Evolutionary conservation across 2,888 invertebrate species (phyloP), one percentile per base, ranked within the genome.

Genomic region (Panzeria rudis): DNA sequence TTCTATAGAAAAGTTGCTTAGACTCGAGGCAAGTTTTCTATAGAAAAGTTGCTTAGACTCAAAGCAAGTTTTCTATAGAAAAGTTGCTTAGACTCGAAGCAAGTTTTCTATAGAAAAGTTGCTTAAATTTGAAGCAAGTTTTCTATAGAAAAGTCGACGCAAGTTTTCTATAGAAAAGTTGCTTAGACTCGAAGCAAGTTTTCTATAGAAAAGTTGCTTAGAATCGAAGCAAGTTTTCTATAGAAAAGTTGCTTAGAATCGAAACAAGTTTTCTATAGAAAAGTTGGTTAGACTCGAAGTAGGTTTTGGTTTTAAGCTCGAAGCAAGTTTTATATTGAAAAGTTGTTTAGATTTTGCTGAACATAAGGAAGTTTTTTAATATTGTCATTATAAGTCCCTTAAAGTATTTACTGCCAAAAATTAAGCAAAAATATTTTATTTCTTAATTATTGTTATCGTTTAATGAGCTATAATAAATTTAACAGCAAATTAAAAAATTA

Each of bases 401-500:
- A 20, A 17, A 50, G 11, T 6, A 6, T 47, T 44, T 47, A 5
- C 8, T 15, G 9, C 2, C 15, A 17, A 23, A 52, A 23, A 52
- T 52, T 13, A 52, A 23, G 32, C 8, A 3, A 32, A 32, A 1
- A 32, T n/a, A 17, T 35, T 52, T 32, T 52, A 20, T 52, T 11
- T 52, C 61, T 50, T 50, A n/a, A 25, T 72, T 44, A 66, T 23
- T 7, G 29, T 7, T 44, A 29, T 25, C 35, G 13, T 17, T 29
- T 50, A 20, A 68, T 50, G n/a, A 47, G 8, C 38, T 0, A 2
- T 38, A 35, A 77, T 59, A 35, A 47, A 77, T 66, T 77, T 75
- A 41, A 68, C 23, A 25, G 32, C 17, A 59, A 59, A 59, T 50
- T 50, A 25, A 59, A 69, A 69, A 11, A 38, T 61, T 78, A 61